Evolutionary conservation across 2,113 vertebrate genomes (phyloP).

Genomic region (Peromyscus maniculatus): DNA sequence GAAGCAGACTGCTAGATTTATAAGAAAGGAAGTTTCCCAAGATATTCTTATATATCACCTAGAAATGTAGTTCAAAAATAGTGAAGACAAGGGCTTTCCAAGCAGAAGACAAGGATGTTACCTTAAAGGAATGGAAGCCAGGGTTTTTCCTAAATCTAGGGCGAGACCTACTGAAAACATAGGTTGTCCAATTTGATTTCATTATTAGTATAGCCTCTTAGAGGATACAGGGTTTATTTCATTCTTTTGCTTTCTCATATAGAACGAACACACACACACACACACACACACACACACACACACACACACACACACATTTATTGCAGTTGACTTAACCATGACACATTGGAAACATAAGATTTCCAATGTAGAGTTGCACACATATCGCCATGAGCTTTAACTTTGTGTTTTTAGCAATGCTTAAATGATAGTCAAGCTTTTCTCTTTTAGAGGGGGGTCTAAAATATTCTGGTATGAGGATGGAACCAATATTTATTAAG

Average conservation of each 20-base stretch:
- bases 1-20: not conserved
- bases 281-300: no score
- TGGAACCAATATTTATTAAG: not conserved
- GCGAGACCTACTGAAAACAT: not conserved
- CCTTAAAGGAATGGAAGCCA: not conserved
- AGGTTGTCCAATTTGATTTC: not conserved
- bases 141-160: not conserved
- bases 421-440: not conserved
- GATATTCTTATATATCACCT: not conserved
- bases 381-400: not conserved
- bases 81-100: not conserved
- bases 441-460: not conserved
- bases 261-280: no score
- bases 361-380: not conserved
- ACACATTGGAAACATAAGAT: not conserved
- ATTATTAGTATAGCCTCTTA: not conserved
- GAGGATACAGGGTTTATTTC: not conserved
- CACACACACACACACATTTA: no score
- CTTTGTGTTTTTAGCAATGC: not conserved
- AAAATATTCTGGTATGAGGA: not conserved
- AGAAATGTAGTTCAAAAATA: not conserved
- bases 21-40: not conserved
- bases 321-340: not conserved
- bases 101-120: not conserved
- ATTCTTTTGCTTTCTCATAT: no score